Base-by-base conservation (phyloP, 1,140 invertebrate genomes). In the Neodiprion lecontei region DNA sequence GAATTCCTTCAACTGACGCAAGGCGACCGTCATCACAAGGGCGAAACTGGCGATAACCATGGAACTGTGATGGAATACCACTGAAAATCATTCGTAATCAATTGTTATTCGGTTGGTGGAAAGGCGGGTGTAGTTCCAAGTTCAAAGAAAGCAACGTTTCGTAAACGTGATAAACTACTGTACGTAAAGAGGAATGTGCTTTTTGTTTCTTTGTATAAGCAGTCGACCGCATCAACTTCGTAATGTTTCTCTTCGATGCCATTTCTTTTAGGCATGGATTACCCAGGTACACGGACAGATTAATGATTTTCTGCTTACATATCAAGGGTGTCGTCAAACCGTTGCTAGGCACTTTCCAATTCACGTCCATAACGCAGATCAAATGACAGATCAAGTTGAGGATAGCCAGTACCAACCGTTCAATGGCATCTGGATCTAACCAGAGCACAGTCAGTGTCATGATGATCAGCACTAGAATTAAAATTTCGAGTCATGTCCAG, bases 371-470 rank as follows among this genome's bases (percentile, higher is more conserved):
- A 7, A 90, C 73, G 49, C 85, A 84, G 1, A 89, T 40, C n/a
- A 61, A 9, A 77, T 91, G 89, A 50, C 84, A 81, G 21, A 91
- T 78, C n/a, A 91, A 82, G 77, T 88, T 90, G 1, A 89, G 67
- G 75, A 83, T 83, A 11, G 85, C 84, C 10, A 91, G 53, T 5
- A 85, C 76, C 48, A 90, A 81, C 68, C 90, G 80, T 75, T 91
- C 89, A 14, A 72, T 78, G 11, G 87, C 84, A 49, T 78, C 76
- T 12, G 88, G 85, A 70, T 88, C 84, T 73, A 91, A 75, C 84
- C 87, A 89, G 65, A 90, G 72, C 10, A 83, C 81, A 9, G 84
- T 84, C 48, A 91, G 72, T n/a, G 89, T 90, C 72, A 91, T 74
- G 5, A 85, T 65, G 67, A 89, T 84, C 67, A 90, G 72, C 7